Conservation (phyloP, 2,113 vertebrate species). For the Lampris megalopsis region DNA sequence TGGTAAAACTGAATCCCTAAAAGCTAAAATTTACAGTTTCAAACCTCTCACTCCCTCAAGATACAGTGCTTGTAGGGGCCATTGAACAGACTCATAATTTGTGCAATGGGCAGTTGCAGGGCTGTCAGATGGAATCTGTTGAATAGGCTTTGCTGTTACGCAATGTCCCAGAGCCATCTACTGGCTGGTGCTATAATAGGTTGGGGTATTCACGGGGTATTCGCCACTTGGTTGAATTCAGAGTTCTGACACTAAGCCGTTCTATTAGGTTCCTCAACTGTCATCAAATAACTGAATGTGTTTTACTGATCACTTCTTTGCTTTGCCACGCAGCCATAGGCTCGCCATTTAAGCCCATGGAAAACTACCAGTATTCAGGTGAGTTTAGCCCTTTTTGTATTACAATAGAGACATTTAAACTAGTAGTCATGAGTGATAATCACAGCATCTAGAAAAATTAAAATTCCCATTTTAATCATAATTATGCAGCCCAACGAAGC, state of each 20-base stretch:
- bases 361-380: slow-evolving; percentile 98
- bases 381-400: slow-evolving; percentile 41
- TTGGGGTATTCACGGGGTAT: background rate
- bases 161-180: slow-evolving; percentile 29
- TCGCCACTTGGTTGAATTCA: background rate
- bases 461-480: no score
- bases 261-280: background rate
- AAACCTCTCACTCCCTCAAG: background rate
- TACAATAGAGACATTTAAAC: no score
- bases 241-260: background rate
- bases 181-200: slow-evolving; percentile 27
- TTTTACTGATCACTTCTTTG: slow-evolving; percentile 3
- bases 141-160: background rate
- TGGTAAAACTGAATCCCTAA: background rate
- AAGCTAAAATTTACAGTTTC: background rate
- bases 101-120: no score
- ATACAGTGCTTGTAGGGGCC: background rate
- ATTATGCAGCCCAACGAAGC: background rate
- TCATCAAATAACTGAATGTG: background rate
- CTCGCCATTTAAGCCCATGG: slow-evolving; percentile 98
- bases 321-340: slow-evolving; percentile 87
- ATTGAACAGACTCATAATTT: background rate
- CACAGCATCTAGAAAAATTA: no score
- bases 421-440: no score
- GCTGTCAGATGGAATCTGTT: background rate